phyloP scores from a whole-genome alignment of 2,797 vertebrate species.

The Iguana delicatissima region DNA sequence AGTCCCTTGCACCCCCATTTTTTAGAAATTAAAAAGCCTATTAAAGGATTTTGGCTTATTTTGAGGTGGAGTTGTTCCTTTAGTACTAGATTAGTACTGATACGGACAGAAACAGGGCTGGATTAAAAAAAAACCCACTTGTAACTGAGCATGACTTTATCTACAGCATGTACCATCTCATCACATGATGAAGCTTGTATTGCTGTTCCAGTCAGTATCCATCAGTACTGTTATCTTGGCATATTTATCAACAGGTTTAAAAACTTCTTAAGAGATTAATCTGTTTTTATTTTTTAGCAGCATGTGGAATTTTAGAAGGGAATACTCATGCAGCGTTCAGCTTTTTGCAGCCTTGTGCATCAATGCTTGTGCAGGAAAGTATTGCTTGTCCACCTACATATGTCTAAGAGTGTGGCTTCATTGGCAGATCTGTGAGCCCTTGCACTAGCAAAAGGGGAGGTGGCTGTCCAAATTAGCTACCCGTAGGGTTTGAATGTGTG shows the following conservation, averaged over 20 bases:
- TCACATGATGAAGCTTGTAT: background rate
- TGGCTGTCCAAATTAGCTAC: accelerated
- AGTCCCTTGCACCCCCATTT: background rate
- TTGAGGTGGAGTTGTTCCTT: slow-evolving; percentile 7
- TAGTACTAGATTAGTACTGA: background rate
- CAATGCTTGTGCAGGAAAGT: no score
- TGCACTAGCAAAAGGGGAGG: background rate
- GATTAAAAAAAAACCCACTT: background rate
- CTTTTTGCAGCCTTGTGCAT: background rate
- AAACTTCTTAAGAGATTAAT: slow-evolving; percentile 6
- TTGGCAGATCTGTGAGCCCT: background rate
- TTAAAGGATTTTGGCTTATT: slow-evolving; percentile 4
- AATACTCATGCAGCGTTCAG: background rate
- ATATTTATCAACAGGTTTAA: slow-evolving; percentile 45
- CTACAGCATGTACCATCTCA: slow-evolving; percentile 39
- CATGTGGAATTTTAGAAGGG: accelerated
- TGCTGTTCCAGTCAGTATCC: accelerated
- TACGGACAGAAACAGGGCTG: background rate
- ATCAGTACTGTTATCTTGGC: slow-evolving; percentile 27
- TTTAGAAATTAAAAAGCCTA: background rate
- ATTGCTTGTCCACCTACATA: background rate
- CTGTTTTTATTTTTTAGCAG: background rate
- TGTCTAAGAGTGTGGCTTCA: background rate
- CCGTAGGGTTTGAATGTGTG: background rate
- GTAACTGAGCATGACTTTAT: no score